Percentiles rank a stretch among this genome's conserved stretches.
These are phyloP conservation scores for Pediacus dermestoides DNA, from an alignment of 2,888 invertebrate genomes.

Conservation along the genomic window DNA sequence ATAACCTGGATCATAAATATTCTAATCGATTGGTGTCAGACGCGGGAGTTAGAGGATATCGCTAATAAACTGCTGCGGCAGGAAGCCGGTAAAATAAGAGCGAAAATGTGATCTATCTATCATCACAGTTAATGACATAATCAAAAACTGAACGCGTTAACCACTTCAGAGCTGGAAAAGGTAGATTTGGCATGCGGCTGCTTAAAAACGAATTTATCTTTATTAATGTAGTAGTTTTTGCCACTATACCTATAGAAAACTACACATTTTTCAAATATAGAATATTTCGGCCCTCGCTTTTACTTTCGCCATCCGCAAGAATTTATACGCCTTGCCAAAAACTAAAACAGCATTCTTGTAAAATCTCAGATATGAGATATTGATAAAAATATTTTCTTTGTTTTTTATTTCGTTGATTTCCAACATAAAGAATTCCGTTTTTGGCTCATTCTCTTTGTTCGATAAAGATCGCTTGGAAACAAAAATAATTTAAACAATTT, in stretches of 20 bases:
- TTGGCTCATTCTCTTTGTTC: slow-evolving; percentile 27
- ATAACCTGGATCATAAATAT: slow-evolving; percentile 24
- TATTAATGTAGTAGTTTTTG: slow-evolving; percentile 14
- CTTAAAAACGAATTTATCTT: slow-evolving; percentile 21
- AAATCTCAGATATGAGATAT: too few relatives aligned
- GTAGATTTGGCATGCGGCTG: slow-evolving; percentile 40
- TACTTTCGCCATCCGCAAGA: too few relatives aligned
- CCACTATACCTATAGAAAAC: too few relatives aligned
- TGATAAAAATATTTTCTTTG: not conserved
- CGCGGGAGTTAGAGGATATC: slow-evolving; percentile 29
- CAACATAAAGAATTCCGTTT: slow-evolving; percentile 28
- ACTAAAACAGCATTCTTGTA: too few relatives aligned
- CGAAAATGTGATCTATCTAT: slow-evolving; percentile 45
- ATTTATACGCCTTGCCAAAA: too few relatives aligned
- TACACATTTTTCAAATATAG: too few relatives aligned
- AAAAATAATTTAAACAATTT: slow-evolving; percentile 34
- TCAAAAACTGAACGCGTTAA: slow-evolving; percentile 42
- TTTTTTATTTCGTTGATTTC: too few relatives aligned
- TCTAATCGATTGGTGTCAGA: slow-evolving; percentile 39
- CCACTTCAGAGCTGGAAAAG: slow-evolving; percentile 41
- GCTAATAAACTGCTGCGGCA: slow-evolving; percentile 36
- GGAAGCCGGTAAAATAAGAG: slow-evolving; percentile 37
- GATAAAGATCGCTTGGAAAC: slow-evolving; percentile 26
- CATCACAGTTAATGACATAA: slow-evolving; percentile 44
- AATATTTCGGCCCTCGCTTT: too few relatives aligned